Percentiles rank a stretch among this genome's conserved stretches.
These are phyloP conservation scores for Anthoscopus minutus DNA, from an alignment of 2,113 vertebrate species.

Conservation along the genomic window DNA sequence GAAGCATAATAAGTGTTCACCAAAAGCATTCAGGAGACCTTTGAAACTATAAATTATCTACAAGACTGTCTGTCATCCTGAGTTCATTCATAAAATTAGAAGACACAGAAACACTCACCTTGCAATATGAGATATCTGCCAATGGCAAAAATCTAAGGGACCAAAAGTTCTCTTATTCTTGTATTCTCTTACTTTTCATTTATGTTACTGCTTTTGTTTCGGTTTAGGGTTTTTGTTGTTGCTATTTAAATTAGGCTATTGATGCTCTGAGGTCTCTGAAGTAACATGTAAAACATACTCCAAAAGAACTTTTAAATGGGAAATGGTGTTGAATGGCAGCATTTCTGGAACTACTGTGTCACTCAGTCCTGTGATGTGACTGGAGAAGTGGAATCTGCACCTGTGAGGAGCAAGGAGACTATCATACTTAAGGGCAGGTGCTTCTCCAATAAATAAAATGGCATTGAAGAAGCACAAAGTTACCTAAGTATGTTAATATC, in stretches of 20 bases:
- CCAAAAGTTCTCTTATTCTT: not conserved
- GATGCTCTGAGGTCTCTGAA: not conserved
- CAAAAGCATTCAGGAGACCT: not conserved
- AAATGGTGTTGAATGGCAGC: not conserved
- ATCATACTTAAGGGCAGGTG: not conserved
- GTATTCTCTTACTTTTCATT: not conserved
- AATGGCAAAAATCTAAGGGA: not conserved
- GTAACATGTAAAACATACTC: not conserved
- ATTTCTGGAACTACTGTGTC: not conserved
- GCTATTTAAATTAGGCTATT: not conserved
- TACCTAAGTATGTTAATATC: not conserved
- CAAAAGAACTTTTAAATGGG: not conserved
- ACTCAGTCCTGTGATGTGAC: not conserved
- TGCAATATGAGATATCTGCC: not conserved
- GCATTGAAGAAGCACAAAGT: not conserved
- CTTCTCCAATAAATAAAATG: not conserved
- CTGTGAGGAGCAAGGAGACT: not conserved
- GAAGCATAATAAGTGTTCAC: not conserved
- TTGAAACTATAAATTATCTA: not conserved
- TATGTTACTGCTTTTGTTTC: not conserved
- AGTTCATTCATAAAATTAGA: not conserved
- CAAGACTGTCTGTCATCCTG: not conserved
- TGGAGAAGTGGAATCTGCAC: not conserved
- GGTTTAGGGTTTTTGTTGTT: not conserved
- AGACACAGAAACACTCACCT: not conserved